Evolutionary conservation across 1,140 invertebrate genomes (phyloP).

Genomic region (Cotesia chilonis): DNA sequence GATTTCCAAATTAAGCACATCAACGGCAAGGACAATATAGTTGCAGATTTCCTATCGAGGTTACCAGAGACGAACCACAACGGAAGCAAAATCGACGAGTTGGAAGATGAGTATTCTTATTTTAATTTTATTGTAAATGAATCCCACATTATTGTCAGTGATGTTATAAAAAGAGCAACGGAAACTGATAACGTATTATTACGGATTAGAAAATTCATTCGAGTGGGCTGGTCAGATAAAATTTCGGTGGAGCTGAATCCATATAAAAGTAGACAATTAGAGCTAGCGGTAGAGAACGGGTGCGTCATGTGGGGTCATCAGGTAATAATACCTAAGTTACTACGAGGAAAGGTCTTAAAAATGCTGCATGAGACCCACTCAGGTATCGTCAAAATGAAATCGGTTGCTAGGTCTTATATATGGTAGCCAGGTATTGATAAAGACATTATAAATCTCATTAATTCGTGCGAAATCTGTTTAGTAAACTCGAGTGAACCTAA

Average conservation of each 20-base stretch:
- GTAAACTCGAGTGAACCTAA: neutral
- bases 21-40: conserved; percentile 44
- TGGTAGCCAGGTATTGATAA: conserved; percentile 25
- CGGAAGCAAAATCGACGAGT: neutral
- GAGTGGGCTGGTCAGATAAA: conserved; percentile 37
- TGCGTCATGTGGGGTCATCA: conserved; percentile 19
- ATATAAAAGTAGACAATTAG: conserved; percentile 21
- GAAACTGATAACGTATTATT: conserved; percentile 24
- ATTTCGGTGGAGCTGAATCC: conserved; percentile 6
- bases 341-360: neutral
- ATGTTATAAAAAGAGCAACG: conserved; percentile 14
- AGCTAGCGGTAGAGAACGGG: neutral
- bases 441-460: neutral
- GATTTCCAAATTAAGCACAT: conserved; percentile 55
- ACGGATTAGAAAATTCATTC: conserved; percentile 33
- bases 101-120: neutral
- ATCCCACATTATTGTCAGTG: conserved; percentile 12
- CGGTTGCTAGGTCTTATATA: conserved; percentile 13
- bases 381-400: conserved; percentile 18
- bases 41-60: conserved; percentile 48
- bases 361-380: conserved; percentile 8
- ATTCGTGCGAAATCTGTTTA: conserved; percentile 2
- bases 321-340: neutral
- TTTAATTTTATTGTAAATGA: conserved; percentile 30
- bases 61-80: conserved; percentile 10